A percentile compares a stretch with the other conserved stretches of the same genome.
Conservation (phyloP, 2,113 vertebrate species). For the Pluvialis apricaria region DNA sequence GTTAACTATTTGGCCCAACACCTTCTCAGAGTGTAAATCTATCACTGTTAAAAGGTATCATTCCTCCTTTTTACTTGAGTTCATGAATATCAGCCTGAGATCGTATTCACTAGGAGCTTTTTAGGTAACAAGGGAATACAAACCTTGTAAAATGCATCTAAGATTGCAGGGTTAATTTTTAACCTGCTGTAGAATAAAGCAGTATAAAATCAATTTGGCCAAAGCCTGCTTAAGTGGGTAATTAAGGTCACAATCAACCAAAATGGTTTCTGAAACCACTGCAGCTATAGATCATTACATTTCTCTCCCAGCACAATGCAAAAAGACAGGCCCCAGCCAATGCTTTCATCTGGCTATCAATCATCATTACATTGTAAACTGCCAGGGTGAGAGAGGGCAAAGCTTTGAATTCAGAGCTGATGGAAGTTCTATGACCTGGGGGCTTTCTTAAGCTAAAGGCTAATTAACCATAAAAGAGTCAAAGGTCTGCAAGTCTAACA, state of each 20-base stretch:
- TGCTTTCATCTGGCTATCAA: conserved; percentile 65
- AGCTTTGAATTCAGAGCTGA: conserved; percentile 63
- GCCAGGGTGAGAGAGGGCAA: conserved; percentile 61
- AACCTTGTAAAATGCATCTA: conserved; percentile 9
- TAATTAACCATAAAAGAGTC: conserved; percentile 69
- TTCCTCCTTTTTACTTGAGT: background rate
- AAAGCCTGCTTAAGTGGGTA: conserved; percentile 44
- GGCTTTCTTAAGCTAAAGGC: conserved; percentile 55
- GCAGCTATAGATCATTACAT: conserved; percentile 36
- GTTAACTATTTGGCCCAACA: background rate
- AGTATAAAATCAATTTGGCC: conserved; percentile 53
- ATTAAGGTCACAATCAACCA: conserved; percentile 43
- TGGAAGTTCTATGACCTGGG: conserved; percentile 59
- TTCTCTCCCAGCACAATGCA: conserved; percentile 41
- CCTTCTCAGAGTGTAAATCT: background rate
- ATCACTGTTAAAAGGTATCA: background rate
- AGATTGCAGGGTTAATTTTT: conserved; percentile 44
- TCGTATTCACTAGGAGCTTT: background rate
- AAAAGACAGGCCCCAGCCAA: conserved; percentile 23
- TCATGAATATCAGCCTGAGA: background rate
- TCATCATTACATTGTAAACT: conserved; percentile 67
- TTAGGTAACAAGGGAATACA: background rate
- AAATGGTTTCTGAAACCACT: conserved; percentile 34
- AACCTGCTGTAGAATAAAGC: conserved; percentile 37
- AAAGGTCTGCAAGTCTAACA: conserved; percentile 60